These are phyloP conservation scores for Holothuria scabra DNA, from an alignment of 53 echinoderm and acorn worm genomes.

Conservation along the genomic window DNA sequence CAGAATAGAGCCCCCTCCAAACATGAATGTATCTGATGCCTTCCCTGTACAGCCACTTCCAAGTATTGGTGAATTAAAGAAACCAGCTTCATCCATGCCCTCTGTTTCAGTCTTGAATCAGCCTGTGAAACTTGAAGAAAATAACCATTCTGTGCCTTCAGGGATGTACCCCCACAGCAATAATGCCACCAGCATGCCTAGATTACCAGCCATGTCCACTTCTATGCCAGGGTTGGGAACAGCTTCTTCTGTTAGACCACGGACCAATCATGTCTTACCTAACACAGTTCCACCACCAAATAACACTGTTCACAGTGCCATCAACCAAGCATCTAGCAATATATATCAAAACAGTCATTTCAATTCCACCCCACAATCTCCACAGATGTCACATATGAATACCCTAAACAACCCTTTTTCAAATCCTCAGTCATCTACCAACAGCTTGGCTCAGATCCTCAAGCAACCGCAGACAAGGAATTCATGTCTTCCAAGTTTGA, in stretches of 20 bases:
- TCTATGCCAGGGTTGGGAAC: slow-evolving; percentile 13
- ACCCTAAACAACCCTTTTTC: slow-evolving; percentile 9
- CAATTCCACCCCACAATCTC: slow-evolving; percentile 10
- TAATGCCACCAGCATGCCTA: slow-evolving; percentile 24
- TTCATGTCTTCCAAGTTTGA: slow-evolving; percentile 34
- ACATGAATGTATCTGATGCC: slow-evolving; percentile 36
- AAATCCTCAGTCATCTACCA: slow-evolving; percentile 12
- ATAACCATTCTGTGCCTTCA: slow-evolving; percentile 37
- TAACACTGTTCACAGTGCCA: slow-evolving; percentile 9
- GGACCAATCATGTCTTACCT: neutral
- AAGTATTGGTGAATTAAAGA: slow-evolving; percentile 38
- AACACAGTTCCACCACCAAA: slow-evolving; percentile 11
- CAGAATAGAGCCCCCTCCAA: slow-evolving; percentile 22
- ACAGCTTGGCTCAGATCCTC: slow-evolving; percentile 21
- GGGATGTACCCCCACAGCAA: slow-evolving; percentile 12
- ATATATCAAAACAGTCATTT: neutral
- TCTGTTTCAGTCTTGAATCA: neutral
- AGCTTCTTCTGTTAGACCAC: neutral
- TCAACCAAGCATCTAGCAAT: neutral
- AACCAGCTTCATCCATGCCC: slow-evolving; percentile 16
- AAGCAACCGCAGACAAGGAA: neutral
- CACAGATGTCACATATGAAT: slow-evolving; percentile 9
- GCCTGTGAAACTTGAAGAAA: neutral
- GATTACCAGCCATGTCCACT: neutral
- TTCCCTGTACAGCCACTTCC: slow-evolving; percentile 38